Conservation (phyloP, 2,888 invertebrate species). For the Melinopterus prodromus region DNA sequence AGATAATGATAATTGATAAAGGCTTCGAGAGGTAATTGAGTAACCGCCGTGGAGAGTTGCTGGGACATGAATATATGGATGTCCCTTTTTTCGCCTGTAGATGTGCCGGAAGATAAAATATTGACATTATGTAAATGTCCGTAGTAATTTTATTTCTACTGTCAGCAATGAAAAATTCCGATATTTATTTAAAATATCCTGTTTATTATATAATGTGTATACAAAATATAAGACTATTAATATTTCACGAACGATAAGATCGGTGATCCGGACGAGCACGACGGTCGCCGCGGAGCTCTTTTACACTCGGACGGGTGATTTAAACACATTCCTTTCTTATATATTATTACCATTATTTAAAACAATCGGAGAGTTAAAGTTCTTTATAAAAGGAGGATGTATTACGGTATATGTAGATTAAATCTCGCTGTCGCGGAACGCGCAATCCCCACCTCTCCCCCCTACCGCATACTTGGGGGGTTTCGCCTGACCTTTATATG, state of each 20-base stretch:
- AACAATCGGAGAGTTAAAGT: slow-evolving; percentile 16
- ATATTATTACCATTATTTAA: slow-evolving; percentile 27
- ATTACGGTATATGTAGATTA: slow-evolving; percentile 4
- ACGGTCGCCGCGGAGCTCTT: slow-evolving; percentile 15
- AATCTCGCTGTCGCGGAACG: neutral
- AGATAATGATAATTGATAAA: neutral
- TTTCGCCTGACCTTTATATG: neutral
- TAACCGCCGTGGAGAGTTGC: neutral
- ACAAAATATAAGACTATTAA: slow-evolving; percentile 34
- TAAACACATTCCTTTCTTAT: slow-evolving; percentile 24
- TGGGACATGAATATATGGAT: neutral
- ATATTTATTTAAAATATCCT: slow-evolving; percentile 38
- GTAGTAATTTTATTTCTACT: slow-evolving; percentile 37
- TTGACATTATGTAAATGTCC: slow-evolving; percentile 40
- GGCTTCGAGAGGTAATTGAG: neutral
- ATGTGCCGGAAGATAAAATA: slow-evolving; percentile 36
- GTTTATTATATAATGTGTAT: slow-evolving; percentile 35
- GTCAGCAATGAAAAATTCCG: slow-evolving; percentile 38
- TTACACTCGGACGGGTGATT: slow-evolving; percentile 23
- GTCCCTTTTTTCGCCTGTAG: slow-evolving; percentile 23
- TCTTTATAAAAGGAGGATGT: neutral
- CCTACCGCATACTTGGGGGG: neutral
- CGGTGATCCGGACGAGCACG: slow-evolving; percentile 18
- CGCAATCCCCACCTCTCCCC: neutral
- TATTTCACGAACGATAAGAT: slow-evolving; percentile 26